These are phyloP conservation scores for Willisornis vidua DNA, from an alignment of 2,113 vertebrate genomes.

Conservation along the genomic window DNA sequence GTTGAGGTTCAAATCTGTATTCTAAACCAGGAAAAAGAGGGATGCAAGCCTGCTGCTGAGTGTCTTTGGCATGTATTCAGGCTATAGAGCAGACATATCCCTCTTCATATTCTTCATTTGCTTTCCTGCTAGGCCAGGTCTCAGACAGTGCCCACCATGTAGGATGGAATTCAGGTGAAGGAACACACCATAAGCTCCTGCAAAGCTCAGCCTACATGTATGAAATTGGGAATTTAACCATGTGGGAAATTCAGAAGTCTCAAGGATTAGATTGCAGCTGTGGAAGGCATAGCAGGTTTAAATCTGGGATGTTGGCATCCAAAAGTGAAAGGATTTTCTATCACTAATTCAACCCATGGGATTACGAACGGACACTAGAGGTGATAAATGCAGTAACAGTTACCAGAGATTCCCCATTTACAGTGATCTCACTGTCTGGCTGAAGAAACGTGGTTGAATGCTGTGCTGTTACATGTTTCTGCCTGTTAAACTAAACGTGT, in stretches of 20 bases:
- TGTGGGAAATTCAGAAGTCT: not conserved
- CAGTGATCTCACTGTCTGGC: not conserved
- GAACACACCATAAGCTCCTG: not conserved
- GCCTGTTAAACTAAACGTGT: not conserved
- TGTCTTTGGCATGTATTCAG: not conserved
- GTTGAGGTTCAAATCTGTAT: not conserved
- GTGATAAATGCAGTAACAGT: not conserved
- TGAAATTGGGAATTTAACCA: accelerated
- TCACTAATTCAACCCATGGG: not conserved
- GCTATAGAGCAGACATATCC: not conserved
- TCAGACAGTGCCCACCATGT: not conserved
- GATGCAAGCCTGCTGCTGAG: not conserved
- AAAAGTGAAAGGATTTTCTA: not conserved
- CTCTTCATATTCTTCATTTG: not conserved
- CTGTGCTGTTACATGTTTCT: not conserved
- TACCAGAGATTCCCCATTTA: not conserved
- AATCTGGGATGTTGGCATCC: not conserved
- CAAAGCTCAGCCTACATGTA: not conserved
- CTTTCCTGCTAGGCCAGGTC: not conserved
- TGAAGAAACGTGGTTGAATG: not conserved
- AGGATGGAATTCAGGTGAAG: not conserved
- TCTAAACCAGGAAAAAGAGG: not conserved
- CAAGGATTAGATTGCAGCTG: not conserved
- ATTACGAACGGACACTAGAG: not conserved
- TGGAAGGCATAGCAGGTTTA: not conserved